phyloP scores from a whole-genome alignment of 2,113 vertebrate genomes.

The Mustela lutreola region DNA sequence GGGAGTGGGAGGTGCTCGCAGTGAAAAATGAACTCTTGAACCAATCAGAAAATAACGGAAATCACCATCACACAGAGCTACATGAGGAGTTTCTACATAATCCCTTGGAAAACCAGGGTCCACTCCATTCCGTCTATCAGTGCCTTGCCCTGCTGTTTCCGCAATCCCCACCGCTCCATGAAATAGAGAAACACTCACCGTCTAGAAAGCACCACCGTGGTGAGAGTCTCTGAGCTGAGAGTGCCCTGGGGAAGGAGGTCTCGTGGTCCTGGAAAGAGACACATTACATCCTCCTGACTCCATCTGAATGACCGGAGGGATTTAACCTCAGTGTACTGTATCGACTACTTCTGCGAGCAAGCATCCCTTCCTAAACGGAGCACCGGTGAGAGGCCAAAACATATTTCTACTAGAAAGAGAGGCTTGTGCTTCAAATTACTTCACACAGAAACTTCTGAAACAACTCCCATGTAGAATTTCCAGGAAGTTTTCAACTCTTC shows the following conservation, averaged over 20 bases:
- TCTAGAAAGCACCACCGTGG: slow-evolving; percentile 99
- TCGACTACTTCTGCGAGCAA: neutral
- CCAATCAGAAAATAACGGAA: neutral
- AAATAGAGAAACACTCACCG: slow-evolving; percentile 90
- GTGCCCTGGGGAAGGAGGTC: slow-evolving; percentile 90
- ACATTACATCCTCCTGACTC: neutral
- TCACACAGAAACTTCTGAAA: neutral
- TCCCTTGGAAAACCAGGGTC: neutral
- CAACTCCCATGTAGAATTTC: neutral
- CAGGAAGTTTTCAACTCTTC: neutral
- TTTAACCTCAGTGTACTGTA: too few species aligned
- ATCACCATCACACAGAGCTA: neutral
- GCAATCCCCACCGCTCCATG: neutral
- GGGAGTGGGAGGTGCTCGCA: neutral
- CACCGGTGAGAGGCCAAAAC: neutral
- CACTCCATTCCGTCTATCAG: neutral
- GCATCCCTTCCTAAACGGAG: neutral
- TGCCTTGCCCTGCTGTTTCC: neutral
- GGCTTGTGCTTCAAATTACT: neutral
- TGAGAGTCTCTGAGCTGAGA: slow-evolving; percentile 94
- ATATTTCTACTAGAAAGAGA: neutral
- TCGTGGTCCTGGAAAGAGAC: slow-evolving; percentile 90
- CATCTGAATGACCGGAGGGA: neutral
- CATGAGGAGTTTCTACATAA: neutral
- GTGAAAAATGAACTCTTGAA: neutral